A percentile compares a stretch with the other conserved stretches of the same genome.
Conservation (phyloP, 2,797 vertebrate species). For the Pristis pectinata region DNA sequence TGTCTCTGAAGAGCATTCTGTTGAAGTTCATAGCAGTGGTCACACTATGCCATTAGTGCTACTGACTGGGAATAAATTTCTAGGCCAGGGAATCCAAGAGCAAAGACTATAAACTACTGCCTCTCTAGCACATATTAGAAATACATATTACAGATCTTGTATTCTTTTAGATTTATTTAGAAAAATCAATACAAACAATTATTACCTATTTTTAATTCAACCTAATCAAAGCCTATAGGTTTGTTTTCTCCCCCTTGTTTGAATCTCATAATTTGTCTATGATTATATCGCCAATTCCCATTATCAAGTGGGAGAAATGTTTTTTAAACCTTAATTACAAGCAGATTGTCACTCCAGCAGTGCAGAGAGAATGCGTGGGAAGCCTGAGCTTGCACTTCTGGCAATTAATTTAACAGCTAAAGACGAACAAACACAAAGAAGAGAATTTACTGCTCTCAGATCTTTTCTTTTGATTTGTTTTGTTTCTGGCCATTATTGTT, state of each 20-base stretch:
- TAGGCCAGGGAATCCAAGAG: background rate
- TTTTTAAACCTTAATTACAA: constrained; percentile 25
- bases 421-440: background rate
- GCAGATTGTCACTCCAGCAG: constrained; percentile 12
- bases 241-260: background rate
- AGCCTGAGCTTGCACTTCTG: background rate
- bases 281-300: constrained; percentile 31
- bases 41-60: no score
- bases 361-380: background rate
- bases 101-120: background rate
- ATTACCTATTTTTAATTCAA: background rate
- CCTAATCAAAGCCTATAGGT: background rate
- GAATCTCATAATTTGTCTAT: background rate
- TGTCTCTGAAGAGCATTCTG: no score
- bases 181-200: background rate
- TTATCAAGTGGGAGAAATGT: background rate
- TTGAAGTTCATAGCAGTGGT: no score
- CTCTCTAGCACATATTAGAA: background rate
- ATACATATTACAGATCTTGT: background rate
- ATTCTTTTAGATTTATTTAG: background rate
- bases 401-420: constrained; percentile 32
- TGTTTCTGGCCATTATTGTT: background rate
- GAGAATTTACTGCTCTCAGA: background rate
- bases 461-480: background rate
- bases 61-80: no score